Percentiles rank a stretch among this genome's conserved stretches.
These are phyloP conservation scores for Triplophysa dalaica DNA, from an alignment of 2,113 vertebrate genomes.

Conservation along the genomic window DNA sequence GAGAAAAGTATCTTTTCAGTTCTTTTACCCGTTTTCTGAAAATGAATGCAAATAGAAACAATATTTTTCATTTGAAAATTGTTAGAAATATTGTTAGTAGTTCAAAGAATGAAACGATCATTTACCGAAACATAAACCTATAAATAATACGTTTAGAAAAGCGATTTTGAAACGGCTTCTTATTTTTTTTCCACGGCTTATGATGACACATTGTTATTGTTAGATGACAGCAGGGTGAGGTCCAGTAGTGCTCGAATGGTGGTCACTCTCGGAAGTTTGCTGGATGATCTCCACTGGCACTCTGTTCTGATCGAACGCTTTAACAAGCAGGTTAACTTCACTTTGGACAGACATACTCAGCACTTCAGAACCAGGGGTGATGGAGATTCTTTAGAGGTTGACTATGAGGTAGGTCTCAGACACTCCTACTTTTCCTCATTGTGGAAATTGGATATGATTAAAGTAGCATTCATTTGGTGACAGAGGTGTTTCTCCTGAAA, in stretches of 20 bases:
- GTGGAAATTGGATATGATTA: not conserved
- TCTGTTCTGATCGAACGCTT: conserved; percentile 91
- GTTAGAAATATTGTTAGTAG: no score
- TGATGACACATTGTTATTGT: not conserved
- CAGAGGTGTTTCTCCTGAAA: not conserved
- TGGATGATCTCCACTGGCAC: conserved; percentile 98
- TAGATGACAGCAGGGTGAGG: conserved; percentile 85
- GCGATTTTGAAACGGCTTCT: no score
- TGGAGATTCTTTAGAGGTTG: conserved; percentile 89
- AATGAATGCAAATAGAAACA: no score
- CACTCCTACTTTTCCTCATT: not conserved
- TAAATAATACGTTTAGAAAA: no score
- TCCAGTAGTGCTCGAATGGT: conserved; percentile 77
- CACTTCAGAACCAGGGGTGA: conserved; percentile 90
- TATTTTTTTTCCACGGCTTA: not conserved
- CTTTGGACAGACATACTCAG: conserved; percentile 86
- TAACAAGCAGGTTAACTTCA: conserved; percentile 96
- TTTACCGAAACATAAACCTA: no score
- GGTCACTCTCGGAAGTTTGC: conserved; percentile 85
- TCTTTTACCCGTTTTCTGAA: no score
- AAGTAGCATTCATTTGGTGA: not conserved
- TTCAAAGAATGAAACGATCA: no score
- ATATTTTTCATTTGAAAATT: no score
- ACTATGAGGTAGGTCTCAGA: conserved; percentile 87
- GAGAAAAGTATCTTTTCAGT: no score